Conservation (phyloP, 2,888 invertebrate species). For the Drosophila putrida region DNA sequence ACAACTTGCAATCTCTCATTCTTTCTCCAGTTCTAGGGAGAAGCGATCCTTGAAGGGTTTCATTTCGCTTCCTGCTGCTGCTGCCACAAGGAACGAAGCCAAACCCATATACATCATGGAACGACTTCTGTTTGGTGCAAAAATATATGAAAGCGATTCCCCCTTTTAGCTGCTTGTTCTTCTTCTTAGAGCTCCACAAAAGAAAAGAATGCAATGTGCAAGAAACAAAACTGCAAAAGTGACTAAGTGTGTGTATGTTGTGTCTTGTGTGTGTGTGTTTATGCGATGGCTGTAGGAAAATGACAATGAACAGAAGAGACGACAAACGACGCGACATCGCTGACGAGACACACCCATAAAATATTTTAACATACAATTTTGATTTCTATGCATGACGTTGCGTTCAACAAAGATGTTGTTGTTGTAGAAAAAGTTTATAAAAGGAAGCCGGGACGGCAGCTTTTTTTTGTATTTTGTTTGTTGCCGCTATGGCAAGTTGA, state of each 20-base stretch:
- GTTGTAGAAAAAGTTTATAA: constrained; percentile 37
- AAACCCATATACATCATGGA: background rate
- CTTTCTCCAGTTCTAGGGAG: background rate
- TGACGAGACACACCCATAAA: constrained; percentile 63
- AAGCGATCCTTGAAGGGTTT: constrained; percentile 61
- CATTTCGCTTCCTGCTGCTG: constrained; percentile 49
- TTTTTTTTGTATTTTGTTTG: constrained; percentile 19
- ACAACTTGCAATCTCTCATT: constrained; percentile 1
- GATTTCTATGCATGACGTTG: constrained; percentile 67
- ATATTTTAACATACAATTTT: constrained; percentile 62
- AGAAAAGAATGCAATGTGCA: constrained; percentile 51
- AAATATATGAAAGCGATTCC: constrained; percentile 41
- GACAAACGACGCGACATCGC: constrained; percentile 9
- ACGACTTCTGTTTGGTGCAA: constrained; percentile 14
- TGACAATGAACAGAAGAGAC: constrained; percentile 60
- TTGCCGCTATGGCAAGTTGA: constrained; percentile 31
- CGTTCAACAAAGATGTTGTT: constrained; percentile 12
- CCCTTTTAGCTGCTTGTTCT: constrained; percentile 8
- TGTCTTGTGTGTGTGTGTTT: constrained; percentile 30
- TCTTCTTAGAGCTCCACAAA: background rate
- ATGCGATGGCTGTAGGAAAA: constrained; percentile 38
- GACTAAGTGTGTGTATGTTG: constrained; percentile 12
- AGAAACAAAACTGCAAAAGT: constrained; percentile 45
- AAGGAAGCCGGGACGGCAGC: constrained; percentile 52
- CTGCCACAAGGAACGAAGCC: constrained; percentile 19